A percentile compares a stretch with the other conserved stretches of the same genome.
phyloP scores from a whole-genome alignment of 2,113 vertebrate genomes.

The Mobula birostris region DNA sequence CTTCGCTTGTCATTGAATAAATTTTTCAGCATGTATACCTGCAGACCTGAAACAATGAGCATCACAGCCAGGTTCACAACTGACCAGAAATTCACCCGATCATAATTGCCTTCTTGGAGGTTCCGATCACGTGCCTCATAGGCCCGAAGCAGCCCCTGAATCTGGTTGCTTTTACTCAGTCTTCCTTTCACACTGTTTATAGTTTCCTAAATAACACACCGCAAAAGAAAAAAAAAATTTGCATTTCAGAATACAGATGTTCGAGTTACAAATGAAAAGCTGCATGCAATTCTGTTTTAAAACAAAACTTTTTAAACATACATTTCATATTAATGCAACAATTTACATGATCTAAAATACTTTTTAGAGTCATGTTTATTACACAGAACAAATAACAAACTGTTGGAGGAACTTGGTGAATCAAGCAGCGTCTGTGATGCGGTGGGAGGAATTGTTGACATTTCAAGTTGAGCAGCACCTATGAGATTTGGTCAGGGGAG shows the following conservation, averaged over 20 bases:
- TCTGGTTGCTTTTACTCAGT: slow-evolving; percentile 84
- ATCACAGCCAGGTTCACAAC: slow-evolving; percentile 74
- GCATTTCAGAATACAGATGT: not conserved
- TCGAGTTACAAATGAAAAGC: not conserved
- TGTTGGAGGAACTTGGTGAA: no score
- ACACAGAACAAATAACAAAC: no score
- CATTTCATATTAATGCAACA: not conserved
- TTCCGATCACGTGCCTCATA: slow-evolving; percentile 95
- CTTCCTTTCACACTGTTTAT: slow-evolving; percentile 89
- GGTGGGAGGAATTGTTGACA: no score
- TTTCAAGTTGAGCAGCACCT: no score
- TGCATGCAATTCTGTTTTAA: not conserved
- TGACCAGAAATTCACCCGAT: slow-evolving; percentile 91
- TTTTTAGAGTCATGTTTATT: not conserved
- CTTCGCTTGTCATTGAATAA: slow-evolving; percentile 89
- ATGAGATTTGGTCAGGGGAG: no score
- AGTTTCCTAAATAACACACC: slow-evolving; percentile 68
- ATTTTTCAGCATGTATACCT: slow-evolving; percentile 86
- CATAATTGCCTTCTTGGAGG: slow-evolving; percentile 89
- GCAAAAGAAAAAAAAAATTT: slow-evolving; percentile 37
- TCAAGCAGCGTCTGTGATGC: no score
- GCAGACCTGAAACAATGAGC: slow-evolving; percentile 76
- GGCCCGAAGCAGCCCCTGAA: slow-evolving; percentile 83
- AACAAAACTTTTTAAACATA: not conserved
- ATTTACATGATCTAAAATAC: not conserved